phyloP scores from a whole-genome alignment of 1,140 invertebrate species.

The Lysiphlebus fabarum region DNA sequence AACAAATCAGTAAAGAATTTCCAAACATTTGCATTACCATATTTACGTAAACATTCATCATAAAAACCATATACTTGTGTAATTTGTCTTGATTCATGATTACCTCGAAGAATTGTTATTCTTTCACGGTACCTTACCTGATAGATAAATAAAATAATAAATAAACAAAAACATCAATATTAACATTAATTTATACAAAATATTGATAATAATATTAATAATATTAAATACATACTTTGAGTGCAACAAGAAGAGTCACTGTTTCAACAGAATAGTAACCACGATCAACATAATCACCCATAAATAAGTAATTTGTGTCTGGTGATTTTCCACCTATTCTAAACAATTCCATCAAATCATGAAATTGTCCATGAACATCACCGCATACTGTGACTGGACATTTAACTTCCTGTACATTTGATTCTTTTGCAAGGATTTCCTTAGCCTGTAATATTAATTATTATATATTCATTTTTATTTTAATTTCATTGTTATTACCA shows the following conservation, averaged over 20 bases:
- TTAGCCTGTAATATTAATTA: slow-evolving; percentile 75
- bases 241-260: slow-evolving; percentile 93
- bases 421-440: slow-evolving; percentile 98
- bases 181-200: too few species aligned
- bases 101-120: slow-evolving; percentile 98
- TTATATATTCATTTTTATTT: slow-evolving; percentile 1
- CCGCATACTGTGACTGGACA: slow-evolving; percentile 99
- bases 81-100: slow-evolving; percentile 99
- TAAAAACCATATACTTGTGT: slow-evolving; percentile 99
- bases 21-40: slow-evolving; percentile 99
- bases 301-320: slow-evolving; percentile 99
- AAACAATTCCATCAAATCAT: slow-evolving; percentile 99
- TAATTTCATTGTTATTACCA: background rate
- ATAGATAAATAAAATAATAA: slow-evolving; percentile 21
- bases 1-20: slow-evolving; percentile 99
- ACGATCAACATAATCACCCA: slow-evolving; percentile 99
- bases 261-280: slow-evolving; percentile 99
- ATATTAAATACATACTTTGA: slow-evolving; percentile 72
- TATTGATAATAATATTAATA: background rate
- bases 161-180: too few species aligned
- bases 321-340: slow-evolving; percentile 98
- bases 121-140: slow-evolving; percentile 96
- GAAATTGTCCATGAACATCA: slow-evolving; percentile 99
- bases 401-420: slow-evolving; percentile 99
- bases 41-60: slow-evolving; percentile 98